A percentile compares a stretch with the other conserved stretches of the same genome.
Evolutionary conservation across 2,888 invertebrate species (phyloP).

Genomic region (Agrilus mali): DNA sequence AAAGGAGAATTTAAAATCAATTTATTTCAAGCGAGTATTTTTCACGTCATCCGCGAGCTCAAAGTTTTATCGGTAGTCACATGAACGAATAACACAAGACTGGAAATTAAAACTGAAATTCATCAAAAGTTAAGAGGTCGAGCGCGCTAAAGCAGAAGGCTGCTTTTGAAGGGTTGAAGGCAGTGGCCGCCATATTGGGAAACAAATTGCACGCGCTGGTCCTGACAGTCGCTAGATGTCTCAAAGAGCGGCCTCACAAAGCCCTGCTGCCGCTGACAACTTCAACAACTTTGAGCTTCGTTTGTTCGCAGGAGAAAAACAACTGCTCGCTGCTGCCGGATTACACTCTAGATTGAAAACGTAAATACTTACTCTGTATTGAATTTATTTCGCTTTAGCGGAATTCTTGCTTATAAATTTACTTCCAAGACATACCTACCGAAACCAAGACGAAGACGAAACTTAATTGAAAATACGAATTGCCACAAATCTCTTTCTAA

Average conservation of each 20-base stretch:
- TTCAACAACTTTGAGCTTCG: conserved; percentile 31
- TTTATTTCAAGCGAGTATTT: too few species aligned
- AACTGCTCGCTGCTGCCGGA: conserved; percentile 22
- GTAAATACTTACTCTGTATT: conserved; percentile 18
- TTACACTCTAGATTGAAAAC: conserved; percentile 26
- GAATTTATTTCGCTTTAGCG: conserved; percentile 17
- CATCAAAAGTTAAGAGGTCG: conserved; percentile 5
- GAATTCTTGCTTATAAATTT: conserved; percentile 9
- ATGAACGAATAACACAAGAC: not conserved
- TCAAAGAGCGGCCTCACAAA: conserved; percentile 32
- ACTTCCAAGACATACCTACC: conserved; percentile 1
- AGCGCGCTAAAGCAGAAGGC: conserved; percentile 14
- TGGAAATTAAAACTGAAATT: conserved; percentile 8
- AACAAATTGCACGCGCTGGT: conserved; percentile 31
- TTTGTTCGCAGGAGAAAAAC: conserved; percentile 28
- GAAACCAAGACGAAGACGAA: too few species aligned
- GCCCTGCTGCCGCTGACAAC: conserved; percentile 29
- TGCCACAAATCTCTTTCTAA: too few species aligned
- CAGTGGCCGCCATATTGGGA: conserved; percentile 31
- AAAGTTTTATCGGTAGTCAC: not conserved
- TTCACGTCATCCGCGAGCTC: too few species aligned
- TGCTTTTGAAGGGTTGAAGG: conserved; percentile 27
- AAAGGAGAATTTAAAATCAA: too few species aligned
- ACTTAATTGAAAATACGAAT: too few species aligned
- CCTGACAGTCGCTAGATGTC: conserved; percentile 33